Percentiles rank a stretch among this genome's conserved stretches.
Conservation (phyloP, 2,797 vertebrate genomes). For the Amblyraja radiata region DNA sequence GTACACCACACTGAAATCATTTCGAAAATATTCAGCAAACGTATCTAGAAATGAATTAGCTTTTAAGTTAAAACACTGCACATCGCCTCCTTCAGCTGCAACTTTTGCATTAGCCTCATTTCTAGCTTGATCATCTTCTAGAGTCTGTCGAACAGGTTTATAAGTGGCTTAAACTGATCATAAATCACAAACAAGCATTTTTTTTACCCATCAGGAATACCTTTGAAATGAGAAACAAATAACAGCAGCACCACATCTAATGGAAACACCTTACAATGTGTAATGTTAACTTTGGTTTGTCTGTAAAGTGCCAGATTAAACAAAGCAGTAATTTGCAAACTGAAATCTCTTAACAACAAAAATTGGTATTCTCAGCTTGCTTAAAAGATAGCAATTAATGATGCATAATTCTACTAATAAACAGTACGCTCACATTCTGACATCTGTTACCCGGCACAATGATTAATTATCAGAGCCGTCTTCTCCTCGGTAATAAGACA, state of each 20-base stretch:
- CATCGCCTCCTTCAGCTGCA: neutral
- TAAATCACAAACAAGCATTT: slow-evolving; percentile 2
- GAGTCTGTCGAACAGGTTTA: slow-evolving; percentile 9
- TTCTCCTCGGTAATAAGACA: slow-evolving; percentile 34
- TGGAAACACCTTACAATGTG: slow-evolving; percentile 2
- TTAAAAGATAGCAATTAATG: slow-evolving; percentile 36
- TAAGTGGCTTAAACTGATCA: slow-evolving; percentile 11
- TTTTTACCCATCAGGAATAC: neutral
- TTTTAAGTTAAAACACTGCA: neutral
- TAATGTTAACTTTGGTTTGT: slow-evolving; percentile 6
- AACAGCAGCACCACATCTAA: neutral
- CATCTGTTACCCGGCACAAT: slow-evolving; percentile 37
- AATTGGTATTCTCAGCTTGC: slow-evolving; percentile 35
- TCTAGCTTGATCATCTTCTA: slow-evolving; percentile 20
- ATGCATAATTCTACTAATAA: slow-evolving; percentile 37
- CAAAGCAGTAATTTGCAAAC: slow-evolving; percentile 31
- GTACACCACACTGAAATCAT: neutral
- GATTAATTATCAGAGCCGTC: slow-evolving; percentile 37
- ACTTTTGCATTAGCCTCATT: neutral
- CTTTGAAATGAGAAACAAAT: slow-evolving; percentile 12
- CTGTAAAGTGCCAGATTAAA: slow-evolving; percentile 30
- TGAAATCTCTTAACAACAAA: slow-evolving; percentile 30
- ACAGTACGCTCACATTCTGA: slow-evolving; percentile 37
- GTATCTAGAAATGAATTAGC: neutral
- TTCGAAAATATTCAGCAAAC: neutral